A percentile compares a stretch with the other conserved stretches of the same genome.
phyloP scores from a whole-genome alignment of 2,113 vertebrate genomes.

The Chascanopsetta lugubris region DNA sequence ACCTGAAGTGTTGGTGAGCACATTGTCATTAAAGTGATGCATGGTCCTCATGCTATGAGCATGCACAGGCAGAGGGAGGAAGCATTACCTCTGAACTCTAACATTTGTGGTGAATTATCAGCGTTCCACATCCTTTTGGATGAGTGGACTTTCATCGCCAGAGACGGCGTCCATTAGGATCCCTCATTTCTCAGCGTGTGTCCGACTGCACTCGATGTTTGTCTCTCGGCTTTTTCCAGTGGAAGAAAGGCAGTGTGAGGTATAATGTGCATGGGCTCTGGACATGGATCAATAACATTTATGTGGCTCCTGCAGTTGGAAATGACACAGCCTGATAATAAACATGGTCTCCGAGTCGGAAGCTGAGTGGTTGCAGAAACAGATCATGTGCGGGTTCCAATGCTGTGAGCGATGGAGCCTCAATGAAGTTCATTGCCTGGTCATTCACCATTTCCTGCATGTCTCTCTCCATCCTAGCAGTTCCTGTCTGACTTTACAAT shows the following conservation, averaged over 20 bases:
- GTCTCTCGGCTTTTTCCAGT: not conserved
- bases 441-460: not conserved
- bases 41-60: not conserved
- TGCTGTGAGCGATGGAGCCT: not conserved
- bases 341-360: not conserved
- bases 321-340: not conserved
- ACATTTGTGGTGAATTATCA: constrained; percentile 29
- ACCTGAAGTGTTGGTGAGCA: not conserved
- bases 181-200: constrained; percentile 8
- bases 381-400: not conserved
- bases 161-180: constrained; percentile 35
- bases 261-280: constrained; percentile 10
- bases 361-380: not conserved
- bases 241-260: not conserved
- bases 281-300: constrained; percentile 21
- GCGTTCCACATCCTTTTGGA: not conserved
- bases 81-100: not conserved
- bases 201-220: constrained; percentile 20
- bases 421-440: not conserved
- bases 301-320: constrained; percentile 2
- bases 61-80: not conserved
- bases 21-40: not conserved
- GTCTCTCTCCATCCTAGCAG: not conserved
- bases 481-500: not conserved
- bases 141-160: constrained; percentile 19